Conservation (phyloP, 2,113 vertebrate species). For the Rhinolophus ferrumequinum region DNA sequence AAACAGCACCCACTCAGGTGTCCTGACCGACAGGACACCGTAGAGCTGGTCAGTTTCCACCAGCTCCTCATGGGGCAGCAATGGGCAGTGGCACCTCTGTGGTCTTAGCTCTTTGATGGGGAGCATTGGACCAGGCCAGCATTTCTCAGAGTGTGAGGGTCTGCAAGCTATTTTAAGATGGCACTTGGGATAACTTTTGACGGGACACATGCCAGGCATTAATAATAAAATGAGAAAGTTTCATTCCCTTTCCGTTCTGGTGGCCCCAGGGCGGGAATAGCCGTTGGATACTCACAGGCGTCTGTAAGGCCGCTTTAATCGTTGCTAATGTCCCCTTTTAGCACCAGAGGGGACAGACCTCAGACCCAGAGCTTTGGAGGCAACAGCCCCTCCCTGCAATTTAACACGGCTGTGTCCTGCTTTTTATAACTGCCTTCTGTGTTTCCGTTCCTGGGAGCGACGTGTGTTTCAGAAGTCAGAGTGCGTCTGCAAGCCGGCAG, state of each 20-base stretch:
- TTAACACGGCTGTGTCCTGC: not conserved
- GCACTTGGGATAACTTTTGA: not conserved
- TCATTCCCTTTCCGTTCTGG: not conserved
- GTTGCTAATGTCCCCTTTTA: not conserved
- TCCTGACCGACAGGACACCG: not conserved
- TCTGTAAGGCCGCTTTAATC: not conserved
- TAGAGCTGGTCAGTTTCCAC: not conserved
- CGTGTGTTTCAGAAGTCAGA: not conserved
- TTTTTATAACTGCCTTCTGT: not conserved
- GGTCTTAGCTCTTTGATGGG: not conserved
- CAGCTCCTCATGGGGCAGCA: not conserved
- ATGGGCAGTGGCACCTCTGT: accelerated
- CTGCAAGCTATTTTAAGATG: not conserved
- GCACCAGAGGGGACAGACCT: not conserved
- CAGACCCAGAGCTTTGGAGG: not conserved
- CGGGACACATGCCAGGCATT: not conserved
- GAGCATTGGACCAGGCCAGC: not conserved
- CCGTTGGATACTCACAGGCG: not conserved
- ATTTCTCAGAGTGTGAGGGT: not conserved
- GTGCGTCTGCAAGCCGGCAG: not conserved
- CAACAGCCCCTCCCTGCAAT: not conserved
- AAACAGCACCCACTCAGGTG: not conserved
- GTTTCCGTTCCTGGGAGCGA: not conserved
- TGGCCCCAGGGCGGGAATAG: not conserved
- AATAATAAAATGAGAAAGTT: not conserved